Evolutionary conservation across 2,113 vertebrate genomes (phyloP), one percentile per base, ranked within the genome.

Genomic region (Spea bombifrons): DNA sequence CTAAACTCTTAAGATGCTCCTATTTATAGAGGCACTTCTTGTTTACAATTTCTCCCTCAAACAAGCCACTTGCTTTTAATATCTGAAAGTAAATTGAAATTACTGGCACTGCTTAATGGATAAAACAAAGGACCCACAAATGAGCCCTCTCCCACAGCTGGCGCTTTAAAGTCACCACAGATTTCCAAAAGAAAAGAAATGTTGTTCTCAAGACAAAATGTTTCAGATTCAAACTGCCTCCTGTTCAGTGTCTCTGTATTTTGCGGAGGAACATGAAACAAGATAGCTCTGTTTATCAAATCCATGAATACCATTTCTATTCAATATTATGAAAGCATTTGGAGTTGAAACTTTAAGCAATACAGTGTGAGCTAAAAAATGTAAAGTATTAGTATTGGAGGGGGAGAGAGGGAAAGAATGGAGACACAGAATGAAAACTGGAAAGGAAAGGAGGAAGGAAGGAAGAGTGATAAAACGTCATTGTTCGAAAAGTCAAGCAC

Each of bases 121-220:
- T 50, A 44, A 50, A 49, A 46, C 52, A n/a, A 66, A 72, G 67
- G 50, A 13, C 4, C 64, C 13, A 55, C 44, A 66, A 66, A 55
- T 52, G 30, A 13, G 15, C 48, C 30, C 30, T 44, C 12, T 53
- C 16, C 49, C 44, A 45, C 77, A 80, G 50, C 71, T 80, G 77
- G 61, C n/a, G 13, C 71, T 73, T 80, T 73, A 67, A 80, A 59
- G 71, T 44, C 55, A 6, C 12, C 53, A 5, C 5, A 16, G 44
- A 73, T 73, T 64, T n/a, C 5, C 17, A 45, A 55, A 55, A 63
- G 67, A 73, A 73, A 55, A 52, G 50, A 67, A 55, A 67, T 47
- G 63, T 16, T 80, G 77, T 80, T 49, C 44, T 57, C 16, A 17
- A 44, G 45, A 66, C 49, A 72, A 78, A 78, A 64, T 78, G 67